A percentile compares a stretch with the other conserved stretches of the same genome.
Conservation (phyloP, 1,140 invertebrate species). For the Calycopis cecrops region DNA sequence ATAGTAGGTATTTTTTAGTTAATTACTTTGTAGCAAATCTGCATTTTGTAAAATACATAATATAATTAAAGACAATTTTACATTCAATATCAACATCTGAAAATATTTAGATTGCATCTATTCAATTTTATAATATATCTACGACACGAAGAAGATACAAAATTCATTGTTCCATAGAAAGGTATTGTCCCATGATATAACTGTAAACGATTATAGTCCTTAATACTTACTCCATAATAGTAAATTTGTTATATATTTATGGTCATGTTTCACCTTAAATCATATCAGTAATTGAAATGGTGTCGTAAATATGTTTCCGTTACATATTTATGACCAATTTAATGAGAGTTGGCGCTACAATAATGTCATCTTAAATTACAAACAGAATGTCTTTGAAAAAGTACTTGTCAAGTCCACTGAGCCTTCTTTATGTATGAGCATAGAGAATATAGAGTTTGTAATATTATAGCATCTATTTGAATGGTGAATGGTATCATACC, state of each 20-base stretch:
- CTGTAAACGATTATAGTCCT: not conserved
- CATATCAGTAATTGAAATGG: slow-evolving; percentile 11
- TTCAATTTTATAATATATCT: too few relatives aligned
- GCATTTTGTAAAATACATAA: too few relatives aligned
- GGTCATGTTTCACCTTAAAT: slow-evolving; percentile 1
- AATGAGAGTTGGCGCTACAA: slow-evolving; percentile 4
- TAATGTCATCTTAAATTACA: slow-evolving; percentile 7
- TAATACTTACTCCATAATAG: slow-evolving; percentile 1
- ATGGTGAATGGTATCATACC: too few relatives aligned
- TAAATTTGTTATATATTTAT: slow-evolving; percentile 5
- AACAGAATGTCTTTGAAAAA: not conserved
- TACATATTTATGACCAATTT: slow-evolving; percentile 7
- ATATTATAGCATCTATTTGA: too few relatives aligned
- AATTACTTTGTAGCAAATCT: too few relatives aligned
- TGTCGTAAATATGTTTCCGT: slow-evolving; percentile 9
- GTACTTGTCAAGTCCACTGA: too few relatives aligned
- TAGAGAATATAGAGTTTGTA: too few relatives aligned
- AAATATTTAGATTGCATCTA: too few relatives aligned
- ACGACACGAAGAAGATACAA: slow-evolving; percentile 4
- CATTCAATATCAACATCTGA: too few relatives aligned
- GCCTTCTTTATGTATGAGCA: too few relatives aligned
- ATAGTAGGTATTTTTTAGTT: too few relatives aligned
- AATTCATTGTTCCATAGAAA: slow-evolving; percentile 11
- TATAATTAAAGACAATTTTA: too few relatives aligned
- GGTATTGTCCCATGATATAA: slow-evolving; percentile 1